Evolutionary conservation across 2,113 vertebrate species (phyloP), one percentile per base, ranked within the genome.

Genomic region (Callaeas wilsoni): DNA sequence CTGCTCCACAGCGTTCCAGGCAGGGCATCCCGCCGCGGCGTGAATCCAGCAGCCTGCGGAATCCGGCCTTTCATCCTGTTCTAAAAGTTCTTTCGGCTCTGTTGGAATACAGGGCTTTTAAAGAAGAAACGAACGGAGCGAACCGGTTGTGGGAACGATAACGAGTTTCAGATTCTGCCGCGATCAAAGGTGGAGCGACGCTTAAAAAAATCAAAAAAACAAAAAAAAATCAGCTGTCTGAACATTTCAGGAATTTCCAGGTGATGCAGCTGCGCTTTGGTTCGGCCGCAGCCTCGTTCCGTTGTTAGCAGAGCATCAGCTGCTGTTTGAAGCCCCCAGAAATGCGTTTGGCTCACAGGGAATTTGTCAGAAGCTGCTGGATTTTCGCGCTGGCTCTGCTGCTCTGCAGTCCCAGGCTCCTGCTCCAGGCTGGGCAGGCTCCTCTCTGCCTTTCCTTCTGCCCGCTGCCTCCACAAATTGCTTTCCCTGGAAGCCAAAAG

Each of bases 81-180:
- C 62, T 29, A 6, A 10, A n/a, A 44, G 26, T 47, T 49, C n/a
- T 16, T 56, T 9, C 29, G 44, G 37, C 71, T 53, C 86, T 44
- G 41, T 5, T 33, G 37, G 26, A 23, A 57, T 86, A 12, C 26
- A 7, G 18, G 12, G 10, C 20, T 75, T 64, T 32, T 16, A 32
- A 26, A 71, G 79, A 21, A 44, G 37, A 13, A 46, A 41, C 0
- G 0, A 49, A 9, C 3, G 13, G 35, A 37, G 35, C 0, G 19
- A 44, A 46, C 23, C 82, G 33, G 25, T 6, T 8, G 18, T 5
- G 62, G n/a, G 47, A 32, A 29, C 1, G 0, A 10, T 20, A 50
- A 77, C 20, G 68, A 65, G 29, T 49, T 74, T 56, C 12, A 8
- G 68, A 12, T 50, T 92, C 63, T 46, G 44, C 44, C 1, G 2